These are phyloP conservation scores for Nipponia nippon DNA, from an alignment of 2,113 vertebrate species.

Conservation along the genomic window DNA sequence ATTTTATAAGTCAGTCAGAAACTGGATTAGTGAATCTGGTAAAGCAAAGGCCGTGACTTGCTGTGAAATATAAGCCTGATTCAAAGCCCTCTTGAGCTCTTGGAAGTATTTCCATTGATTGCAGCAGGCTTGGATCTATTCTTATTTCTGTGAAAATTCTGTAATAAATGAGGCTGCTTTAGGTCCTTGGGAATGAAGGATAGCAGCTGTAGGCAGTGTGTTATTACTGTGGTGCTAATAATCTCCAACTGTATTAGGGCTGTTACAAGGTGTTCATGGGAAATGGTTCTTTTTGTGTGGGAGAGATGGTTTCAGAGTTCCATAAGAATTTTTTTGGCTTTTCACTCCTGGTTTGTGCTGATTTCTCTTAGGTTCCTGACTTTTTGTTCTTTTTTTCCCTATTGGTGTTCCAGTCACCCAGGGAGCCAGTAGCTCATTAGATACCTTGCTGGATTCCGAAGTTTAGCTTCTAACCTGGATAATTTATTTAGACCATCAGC, in stretches of 20 bases:
- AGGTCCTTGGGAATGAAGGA: neutral
- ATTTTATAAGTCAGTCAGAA: neutral
- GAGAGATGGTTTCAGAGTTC: neutral
- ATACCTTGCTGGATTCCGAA: neutral
- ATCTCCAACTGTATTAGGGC: neutral
- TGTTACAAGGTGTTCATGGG: neutral
- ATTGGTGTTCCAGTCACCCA: neutral
- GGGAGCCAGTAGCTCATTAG: neutral
- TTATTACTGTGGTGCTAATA: neutral
- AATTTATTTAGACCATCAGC: neutral
- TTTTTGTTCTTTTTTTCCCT: neutral
- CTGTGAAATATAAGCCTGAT: neutral
- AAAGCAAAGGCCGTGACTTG: neutral
- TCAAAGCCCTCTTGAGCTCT: neutral
- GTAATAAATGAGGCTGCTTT: conserved; percentile 10
- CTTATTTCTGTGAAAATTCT: conserved; percentile 26
- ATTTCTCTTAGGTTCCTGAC: neutral
- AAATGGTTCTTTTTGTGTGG: neutral
- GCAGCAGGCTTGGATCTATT: neutral
- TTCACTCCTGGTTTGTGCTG: neutral
- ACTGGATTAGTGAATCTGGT: neutral
- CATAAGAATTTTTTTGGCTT: neutral
- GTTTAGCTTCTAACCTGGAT: neutral
- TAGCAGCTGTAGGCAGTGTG: neutral
- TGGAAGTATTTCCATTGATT: conserved; percentile 24